Evolutionary conservation across 2,113 vertebrate genomes (phyloP).

Genomic region (Triplophysa rosa): DNA sequence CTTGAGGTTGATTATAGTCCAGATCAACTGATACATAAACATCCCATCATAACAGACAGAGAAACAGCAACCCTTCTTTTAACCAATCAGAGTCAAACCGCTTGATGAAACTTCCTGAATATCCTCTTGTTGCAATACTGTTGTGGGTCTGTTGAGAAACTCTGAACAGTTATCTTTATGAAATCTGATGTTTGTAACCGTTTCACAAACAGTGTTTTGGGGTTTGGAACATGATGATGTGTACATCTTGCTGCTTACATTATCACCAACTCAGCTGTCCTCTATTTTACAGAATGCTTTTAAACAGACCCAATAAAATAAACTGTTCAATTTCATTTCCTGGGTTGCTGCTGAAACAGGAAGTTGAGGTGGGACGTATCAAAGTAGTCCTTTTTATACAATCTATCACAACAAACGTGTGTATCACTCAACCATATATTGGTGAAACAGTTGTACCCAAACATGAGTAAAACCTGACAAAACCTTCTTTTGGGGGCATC

Average conservation of each 20-base stretch:
- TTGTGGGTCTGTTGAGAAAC: conserved; percentile 19
- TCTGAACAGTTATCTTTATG: background rate
- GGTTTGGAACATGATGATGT: background rate
- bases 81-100: conserved; percentile 8
- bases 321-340: background rate
- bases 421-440: no score
- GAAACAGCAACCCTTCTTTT: background rate
- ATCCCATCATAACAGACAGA: background rate
- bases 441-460: no score
- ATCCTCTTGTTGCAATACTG: conserved; percentile 3
- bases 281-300: no score
- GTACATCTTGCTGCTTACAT: background rate
- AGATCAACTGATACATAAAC: background rate
- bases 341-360: conserved; percentile 18
- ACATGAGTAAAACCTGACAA: no score
- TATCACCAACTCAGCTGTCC: no score
- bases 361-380: background rate
- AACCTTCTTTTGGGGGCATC: no score
- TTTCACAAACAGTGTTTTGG: background rate
- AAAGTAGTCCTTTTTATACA: no score
- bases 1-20: background rate
- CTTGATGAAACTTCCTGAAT: conserved; percentile 2
- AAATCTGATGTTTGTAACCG: conserved; percentile 5
- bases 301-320: background rate
- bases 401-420: no score